These are phyloP conservation scores for Alentia gelatinosa DNA, from an alignment of 2,888 invertebrate species.

Conservation along the genomic window DNA sequence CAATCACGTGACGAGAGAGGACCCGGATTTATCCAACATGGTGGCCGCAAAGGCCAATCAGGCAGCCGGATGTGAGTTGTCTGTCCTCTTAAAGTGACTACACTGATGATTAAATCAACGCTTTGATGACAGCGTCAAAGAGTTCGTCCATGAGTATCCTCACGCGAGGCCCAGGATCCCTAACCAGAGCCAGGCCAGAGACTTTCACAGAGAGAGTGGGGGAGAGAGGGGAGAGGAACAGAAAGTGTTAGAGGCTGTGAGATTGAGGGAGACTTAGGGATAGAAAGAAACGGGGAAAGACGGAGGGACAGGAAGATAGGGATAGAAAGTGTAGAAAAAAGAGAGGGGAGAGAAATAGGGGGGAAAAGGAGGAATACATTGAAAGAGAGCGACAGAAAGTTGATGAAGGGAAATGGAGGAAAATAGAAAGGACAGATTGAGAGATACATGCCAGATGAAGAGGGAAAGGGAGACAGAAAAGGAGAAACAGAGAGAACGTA, in stretches of 20 bases:
- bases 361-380: no score
- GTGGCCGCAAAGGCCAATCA: not conserved
- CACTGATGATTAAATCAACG: not conserved
- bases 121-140: not conserved
- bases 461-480: not conserved
- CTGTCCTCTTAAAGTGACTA: not conserved
- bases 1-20: not conserved
- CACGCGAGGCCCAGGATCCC: not conserved
- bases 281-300: not conserved
- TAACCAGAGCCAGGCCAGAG: no score
- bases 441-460: not conserved
- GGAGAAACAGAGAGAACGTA: not conserved
- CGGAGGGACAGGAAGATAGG: not conserved
- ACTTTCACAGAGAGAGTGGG: not conserved
- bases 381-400: not conserved
- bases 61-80: not conserved
- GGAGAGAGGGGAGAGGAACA: not conserved
- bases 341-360: not conserved
- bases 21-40: not conserved
- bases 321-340: not conserved
- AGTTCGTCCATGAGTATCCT: not conserved
- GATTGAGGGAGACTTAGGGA: not conserved
- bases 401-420: not conserved
- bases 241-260: not conserved
- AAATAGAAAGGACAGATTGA: not conserved